Evolutionary conservation across 2,888 invertebrate species (phyloP).

Genomic region (Rhynchonema sp.): DNA sequence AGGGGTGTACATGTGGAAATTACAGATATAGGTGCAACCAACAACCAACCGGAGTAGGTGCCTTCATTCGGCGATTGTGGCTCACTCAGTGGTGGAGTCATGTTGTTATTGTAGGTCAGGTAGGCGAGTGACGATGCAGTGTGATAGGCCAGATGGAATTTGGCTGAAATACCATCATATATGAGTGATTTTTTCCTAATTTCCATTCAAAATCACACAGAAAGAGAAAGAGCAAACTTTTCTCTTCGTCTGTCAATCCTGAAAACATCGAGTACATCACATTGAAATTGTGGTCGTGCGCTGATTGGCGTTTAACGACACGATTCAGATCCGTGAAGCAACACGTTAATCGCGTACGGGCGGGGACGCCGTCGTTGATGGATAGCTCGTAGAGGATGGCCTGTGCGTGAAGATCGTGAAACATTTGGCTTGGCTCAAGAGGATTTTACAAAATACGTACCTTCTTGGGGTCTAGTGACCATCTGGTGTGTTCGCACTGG

Average conservation of each 20-base stretch:
- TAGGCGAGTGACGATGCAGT: not conserved
- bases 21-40: too few relatives aligned
- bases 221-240: not conserved
- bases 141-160: not conserved
- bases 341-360: constrained; percentile 84
- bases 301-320: constrained; percentile 66
- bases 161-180: not conserved
- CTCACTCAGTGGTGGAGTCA: too few relatives aligned
- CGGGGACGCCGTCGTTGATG: constrained; percentile 77
- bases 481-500: too few relatives aligned
- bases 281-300: not conserved
- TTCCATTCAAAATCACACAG: too few relatives aligned
- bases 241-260: not conserved
- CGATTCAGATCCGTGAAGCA: constrained; percentile 53
- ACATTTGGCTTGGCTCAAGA: too few relatives aligned
- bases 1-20: too few relatives aligned
- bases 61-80: too few relatives aligned
- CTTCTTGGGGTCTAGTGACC: too few relatives aligned
- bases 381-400: constrained; percentile 89
- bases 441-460: too few relatives aligned
- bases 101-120: too few relatives aligned
- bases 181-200: too few relatives aligned
- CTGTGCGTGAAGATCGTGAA: constrained; percentile 37
- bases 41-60: too few relatives aligned
- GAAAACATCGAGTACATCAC: not conserved